Conservation (phyloP, 2,888 invertebrate genomes). For the Gandaritis pyraliata region DNA sequence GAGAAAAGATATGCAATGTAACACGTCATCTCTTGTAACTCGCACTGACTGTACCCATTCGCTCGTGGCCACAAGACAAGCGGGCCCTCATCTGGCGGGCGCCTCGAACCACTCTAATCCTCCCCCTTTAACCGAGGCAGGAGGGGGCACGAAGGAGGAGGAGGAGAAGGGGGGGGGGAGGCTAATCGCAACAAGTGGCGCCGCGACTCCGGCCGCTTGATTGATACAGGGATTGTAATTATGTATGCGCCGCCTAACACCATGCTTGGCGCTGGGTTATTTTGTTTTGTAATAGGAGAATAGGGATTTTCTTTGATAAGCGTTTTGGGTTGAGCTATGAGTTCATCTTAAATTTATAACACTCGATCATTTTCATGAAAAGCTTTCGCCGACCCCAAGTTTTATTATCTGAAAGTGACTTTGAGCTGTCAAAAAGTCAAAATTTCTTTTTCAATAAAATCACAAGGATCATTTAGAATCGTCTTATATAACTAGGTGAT, state of each 20-base stretch:
- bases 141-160: background rate
- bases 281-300: conserved; percentile 5
- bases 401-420: too few species aligned
- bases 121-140: conserved; percentile 14
- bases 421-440: too few species aligned
- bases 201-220: conserved; percentile 46
- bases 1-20: background rate
- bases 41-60: conserved; percentile 20
- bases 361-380: too few species aligned
- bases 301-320: conserved; percentile 8
- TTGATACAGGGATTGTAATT: conserved; percentile 35
- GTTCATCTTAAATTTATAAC: too few species aligned
- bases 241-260: conserved; percentile 24
- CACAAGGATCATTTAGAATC: too few species aligned
- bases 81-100: conserved; percentile 25
- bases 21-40: background rate
- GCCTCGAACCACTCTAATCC: conserved; percentile 42
- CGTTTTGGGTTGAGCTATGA: conserved; percentile 2
- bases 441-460: too few species aligned
- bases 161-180: conserved; percentile 1
- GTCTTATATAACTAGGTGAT: too few species aligned
- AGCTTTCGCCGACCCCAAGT: too few species aligned
- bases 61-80: conserved; percentile 23
- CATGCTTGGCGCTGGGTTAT: conserved; percentile 4
- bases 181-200: conserved; percentile 73